Percentiles rank a stretch among this genome's conserved stretches.
These are phyloP conservation scores for Thereva nobilitata DNA, from an alignment of 2,888 invertebrate genomes.

Conservation along the genomic window DNA sequence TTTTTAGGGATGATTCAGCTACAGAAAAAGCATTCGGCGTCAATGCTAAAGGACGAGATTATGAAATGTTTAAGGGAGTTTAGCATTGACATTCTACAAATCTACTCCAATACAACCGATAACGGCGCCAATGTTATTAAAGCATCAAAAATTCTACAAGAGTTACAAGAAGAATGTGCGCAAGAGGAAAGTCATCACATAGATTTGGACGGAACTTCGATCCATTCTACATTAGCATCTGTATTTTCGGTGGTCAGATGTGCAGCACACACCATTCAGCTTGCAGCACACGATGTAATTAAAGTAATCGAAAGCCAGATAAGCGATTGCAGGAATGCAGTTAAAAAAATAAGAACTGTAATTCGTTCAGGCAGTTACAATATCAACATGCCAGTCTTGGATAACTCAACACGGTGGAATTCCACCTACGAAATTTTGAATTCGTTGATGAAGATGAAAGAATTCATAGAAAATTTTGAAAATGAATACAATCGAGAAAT, in stretches of 20 bases:
- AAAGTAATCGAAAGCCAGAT: background rate
- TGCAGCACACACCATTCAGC: slow-evolving; percentile 10
- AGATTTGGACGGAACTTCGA: too few species aligned
- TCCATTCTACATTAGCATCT: background rate
- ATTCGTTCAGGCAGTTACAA: background rate
- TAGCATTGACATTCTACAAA: too few species aligned
- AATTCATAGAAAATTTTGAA: background rate
- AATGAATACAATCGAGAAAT: slow-evolving; percentile 4
- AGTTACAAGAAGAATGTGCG: too few species aligned
- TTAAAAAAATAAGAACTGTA: background rate
- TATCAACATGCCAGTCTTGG: background rate
- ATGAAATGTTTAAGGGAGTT: too few species aligned
- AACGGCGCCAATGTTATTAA: too few species aligned
- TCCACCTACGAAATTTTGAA: background rate
- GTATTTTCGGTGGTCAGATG: slow-evolving; percentile 10
- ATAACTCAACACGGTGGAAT: slow-evolving; percentile 9
- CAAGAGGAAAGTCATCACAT: too few species aligned
- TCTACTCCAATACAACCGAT: too few species aligned
- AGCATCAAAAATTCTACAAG: too few species aligned
- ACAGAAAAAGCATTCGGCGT: too few species aligned
- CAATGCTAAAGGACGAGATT: too few species aligned
- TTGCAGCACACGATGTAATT: slow-evolving; percentile 5
- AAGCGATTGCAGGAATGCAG: background rate
- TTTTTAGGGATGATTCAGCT: too few species aligned
- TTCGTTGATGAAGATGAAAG: background rate